Conservation (phyloP, 2,113 vertebrate species). For the Misgurnus anguillicaudatus region DNA sequence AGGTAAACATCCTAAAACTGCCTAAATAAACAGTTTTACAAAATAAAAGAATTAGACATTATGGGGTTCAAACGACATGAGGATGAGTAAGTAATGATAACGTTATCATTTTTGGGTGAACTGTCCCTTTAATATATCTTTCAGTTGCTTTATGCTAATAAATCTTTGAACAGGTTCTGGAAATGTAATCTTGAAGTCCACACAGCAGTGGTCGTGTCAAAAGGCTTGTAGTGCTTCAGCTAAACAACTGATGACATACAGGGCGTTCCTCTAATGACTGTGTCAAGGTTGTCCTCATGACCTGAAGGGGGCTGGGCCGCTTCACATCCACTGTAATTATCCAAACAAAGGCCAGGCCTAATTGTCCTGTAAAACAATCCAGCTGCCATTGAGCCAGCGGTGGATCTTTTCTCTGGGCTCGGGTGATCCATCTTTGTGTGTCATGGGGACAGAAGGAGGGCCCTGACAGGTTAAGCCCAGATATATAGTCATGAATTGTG, state of each 20-base stretch:
- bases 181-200: neutral
- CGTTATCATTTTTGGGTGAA: too few species aligned
- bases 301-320: slow-evolving; percentile 41
- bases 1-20: too few species aligned
- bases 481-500: slow-evolving; percentile 60
- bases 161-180: too few species aligned
- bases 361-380: slow-evolving; percentile 65
- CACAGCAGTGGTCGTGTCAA: neutral
- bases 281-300: slow-evolving; percentile 54
- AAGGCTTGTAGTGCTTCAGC: slow-evolving; percentile 18
- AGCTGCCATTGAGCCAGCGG: slow-evolving; percentile 51
- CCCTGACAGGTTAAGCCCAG: slow-evolving; percentile 56
- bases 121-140: too few species aligned
- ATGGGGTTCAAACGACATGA: too few species aligned
- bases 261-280: slow-evolving; percentile 39
- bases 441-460: slow-evolving; percentile 55
- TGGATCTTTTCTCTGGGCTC: slow-evolving; percentile 56
- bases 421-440: slow-evolving; percentile 60
- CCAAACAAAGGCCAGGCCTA: slow-evolving; percentile 59
- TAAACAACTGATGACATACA: slow-evolving; percentile 19
- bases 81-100: too few species aligned
- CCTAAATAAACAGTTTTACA: too few species aligned
- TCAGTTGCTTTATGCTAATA: too few species aligned
- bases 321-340: slow-evolving; percentile 62
- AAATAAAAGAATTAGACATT: too few species aligned